These are phyloP conservation scores for Acanthosepion pharaonis DNA, from an alignment of 2,888 invertebrate species.

Conservation along the genomic window DNA sequence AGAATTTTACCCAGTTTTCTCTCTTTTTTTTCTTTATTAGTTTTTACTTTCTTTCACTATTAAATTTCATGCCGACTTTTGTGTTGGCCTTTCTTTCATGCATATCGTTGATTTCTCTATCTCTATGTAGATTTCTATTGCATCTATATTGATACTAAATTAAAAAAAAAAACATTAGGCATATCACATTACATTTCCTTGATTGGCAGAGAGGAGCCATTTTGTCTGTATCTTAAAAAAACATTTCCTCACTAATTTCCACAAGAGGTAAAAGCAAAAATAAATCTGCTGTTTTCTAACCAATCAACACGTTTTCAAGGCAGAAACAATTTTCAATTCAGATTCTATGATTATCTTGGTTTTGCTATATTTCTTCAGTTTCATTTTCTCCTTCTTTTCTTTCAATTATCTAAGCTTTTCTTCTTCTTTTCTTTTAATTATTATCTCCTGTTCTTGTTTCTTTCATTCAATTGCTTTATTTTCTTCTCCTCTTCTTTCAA, in stretches of 20 bases:
- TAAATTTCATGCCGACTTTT: background rate
- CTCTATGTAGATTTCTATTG: background rate
- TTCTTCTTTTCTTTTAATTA: too few relatives aligned
- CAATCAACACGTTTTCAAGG: slow-evolving; percentile 4
- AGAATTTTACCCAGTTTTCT: too few relatives aligned
- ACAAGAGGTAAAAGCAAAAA: background rate
- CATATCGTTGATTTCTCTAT: background rate
- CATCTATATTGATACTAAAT: background rate
- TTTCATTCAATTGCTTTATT: too few relatives aligned
- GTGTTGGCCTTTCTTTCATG: background rate
- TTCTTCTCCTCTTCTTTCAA: too few relatives aligned
- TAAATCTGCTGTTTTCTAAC: background rate
- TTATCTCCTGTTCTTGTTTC: too few relatives aligned
- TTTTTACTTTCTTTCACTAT: background rate
- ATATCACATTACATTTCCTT: background rate
- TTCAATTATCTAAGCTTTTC: background rate
- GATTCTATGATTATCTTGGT: background rate
- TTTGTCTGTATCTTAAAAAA: background rate
- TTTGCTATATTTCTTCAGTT: too few relatives aligned
- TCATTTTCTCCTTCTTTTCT: background rate
- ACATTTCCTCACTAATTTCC: background rate
- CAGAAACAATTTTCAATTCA: slow-evolving; percentile 12
- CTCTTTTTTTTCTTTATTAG: background rate
- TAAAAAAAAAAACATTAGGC: background rate
- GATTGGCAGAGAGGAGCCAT: background rate